Evolutionary conservation across 2,797 vertebrate genomes (phyloP).

Genomic region (Liparis tanakae): DNA sequence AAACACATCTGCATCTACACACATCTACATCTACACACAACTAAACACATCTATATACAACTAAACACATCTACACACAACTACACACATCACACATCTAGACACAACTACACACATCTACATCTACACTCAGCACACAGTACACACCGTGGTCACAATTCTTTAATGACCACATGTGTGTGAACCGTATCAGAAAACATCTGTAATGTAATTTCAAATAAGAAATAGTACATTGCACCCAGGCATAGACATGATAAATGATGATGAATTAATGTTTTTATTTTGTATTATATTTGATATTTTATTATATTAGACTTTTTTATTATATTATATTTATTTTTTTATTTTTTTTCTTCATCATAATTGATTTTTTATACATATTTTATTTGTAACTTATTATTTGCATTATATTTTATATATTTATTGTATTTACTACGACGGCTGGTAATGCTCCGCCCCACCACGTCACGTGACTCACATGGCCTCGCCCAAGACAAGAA

Average conservation of each 20-base stretch:
- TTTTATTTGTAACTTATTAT: background rate
- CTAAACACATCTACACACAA: no score
- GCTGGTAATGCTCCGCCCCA: background rate
- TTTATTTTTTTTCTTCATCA: background rate
- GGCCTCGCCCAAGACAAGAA: background rate
- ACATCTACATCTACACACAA: no score
- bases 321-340: background rate
- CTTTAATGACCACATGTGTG: no score
- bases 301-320: background rate
- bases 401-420: background rate
- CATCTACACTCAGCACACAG: no score
- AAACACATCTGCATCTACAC: no score
- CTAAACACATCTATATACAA: no score
- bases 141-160: no score
- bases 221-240: background rate
- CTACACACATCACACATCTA: no score
- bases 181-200: no score
- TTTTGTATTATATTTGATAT: background rate
- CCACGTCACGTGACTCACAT: background rate
- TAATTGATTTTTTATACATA: background rate
- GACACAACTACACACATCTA: no score
- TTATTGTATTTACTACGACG: background rate
- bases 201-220: background rate
- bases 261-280: background rate
- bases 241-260: background rate